Evolutionary conservation across 2,113 vertebrate species (phyloP), one percentile per base, ranked within the genome.

Genomic region (Puntigrus tetrazona): DNA sequence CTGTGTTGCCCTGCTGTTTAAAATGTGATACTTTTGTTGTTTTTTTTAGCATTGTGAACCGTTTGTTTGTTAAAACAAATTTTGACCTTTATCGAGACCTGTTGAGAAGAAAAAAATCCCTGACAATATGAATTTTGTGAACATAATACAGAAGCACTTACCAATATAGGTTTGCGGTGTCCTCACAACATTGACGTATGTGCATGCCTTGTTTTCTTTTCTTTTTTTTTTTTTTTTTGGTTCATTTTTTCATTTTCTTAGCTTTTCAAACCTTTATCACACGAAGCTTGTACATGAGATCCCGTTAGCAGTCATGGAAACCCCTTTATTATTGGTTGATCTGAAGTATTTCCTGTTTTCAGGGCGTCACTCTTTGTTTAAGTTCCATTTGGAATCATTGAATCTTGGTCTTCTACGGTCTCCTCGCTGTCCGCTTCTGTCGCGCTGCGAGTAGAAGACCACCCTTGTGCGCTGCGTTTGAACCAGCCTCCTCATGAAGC

Each of bases 151-250:
- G 79, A 90, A 91, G 91, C 91, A 92, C 89, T 91, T 91, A 88
- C 76, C 89, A 85, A 79, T 94, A 93, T 94, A 95, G 95, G 93
- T 95, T 96, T 96, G 95, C 94, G 92, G 95, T 96, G 96, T 95
- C 94, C 94, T 93, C 94, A 92, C 91, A 94, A 88, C 93, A 92
- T 93, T 94, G 92, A 94, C 93, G 90, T 89, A 93, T 93, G 92
- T 92, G 95, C 95, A 96, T 96, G 96, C 89, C 87, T 91, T 87
- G 89, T 87, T 89, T 86, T 83, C 82, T 87, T 81, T 84, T 86
- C 63, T 57, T 45, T 47, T 67, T 89, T 72, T 59, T 82, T 89
- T 92, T 91, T 88, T 82, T 41, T 9, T 18, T 50, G 4, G 16
- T 14, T 50, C 20, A 5, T 6, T 50, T 50, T 50, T 86, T 20